These are phyloP conservation scores for Onychomys torridus DNA, from an alignment of 2,797 vertebrate genomes.

Conservation along the genomic window DNA sequence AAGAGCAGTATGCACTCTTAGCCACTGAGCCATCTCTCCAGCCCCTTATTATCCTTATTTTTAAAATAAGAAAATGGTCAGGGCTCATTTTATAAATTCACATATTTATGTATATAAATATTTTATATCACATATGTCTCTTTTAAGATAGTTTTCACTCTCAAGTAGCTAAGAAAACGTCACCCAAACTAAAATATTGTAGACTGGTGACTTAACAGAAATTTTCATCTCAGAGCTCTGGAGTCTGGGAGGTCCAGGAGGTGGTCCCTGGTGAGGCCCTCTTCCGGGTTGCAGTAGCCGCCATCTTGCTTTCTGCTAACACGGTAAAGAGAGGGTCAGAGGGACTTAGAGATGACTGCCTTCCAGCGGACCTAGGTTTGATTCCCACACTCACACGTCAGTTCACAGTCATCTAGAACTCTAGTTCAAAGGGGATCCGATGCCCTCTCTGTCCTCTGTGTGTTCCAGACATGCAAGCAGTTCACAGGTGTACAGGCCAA, in stretches of 20 bases:
- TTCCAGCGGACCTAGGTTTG: neutral
- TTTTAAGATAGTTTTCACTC: neutral
- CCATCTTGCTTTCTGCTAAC: neutral
- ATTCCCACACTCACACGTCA: too few species aligned
- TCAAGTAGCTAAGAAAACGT: neutral
- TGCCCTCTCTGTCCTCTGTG: too few species aligned
- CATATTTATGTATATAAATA: neutral
- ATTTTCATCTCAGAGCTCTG: neutral
- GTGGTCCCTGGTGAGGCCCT: neutral
- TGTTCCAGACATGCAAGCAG: neutral
- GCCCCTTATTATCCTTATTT: neutral
- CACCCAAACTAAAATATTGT: neutral
- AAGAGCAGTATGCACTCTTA: neutral
- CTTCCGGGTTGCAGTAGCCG: neutral
- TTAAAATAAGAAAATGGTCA: neutral
- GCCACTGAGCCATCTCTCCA: neutral
- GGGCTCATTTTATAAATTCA: neutral
- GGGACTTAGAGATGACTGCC: neutral
- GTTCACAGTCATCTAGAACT: too few species aligned
- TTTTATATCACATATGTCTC: neutral
- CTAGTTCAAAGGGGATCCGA: too few species aligned
- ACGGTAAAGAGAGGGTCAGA: neutral
- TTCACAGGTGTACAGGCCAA: neutral
- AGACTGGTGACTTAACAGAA: neutral
- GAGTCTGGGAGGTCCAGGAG: neutral